A percentile compares a stretch with the other conserved stretches of the same genome.
Evolutionary conservation across 2,888 invertebrate genomes (phyloP).

Genomic region (Perizoma flavofasciatum): DNA sequence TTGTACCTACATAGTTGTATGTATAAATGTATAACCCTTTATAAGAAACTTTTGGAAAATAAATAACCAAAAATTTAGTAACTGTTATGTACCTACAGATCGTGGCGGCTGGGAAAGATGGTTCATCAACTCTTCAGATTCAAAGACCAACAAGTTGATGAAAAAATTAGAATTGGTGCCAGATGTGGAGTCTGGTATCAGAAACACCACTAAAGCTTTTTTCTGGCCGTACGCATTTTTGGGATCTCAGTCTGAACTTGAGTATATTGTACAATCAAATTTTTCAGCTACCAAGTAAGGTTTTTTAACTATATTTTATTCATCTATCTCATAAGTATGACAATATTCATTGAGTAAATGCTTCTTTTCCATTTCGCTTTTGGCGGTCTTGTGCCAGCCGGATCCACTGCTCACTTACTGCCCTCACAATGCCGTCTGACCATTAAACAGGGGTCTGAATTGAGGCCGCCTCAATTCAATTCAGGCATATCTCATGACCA

Average conservation of each 20-base stretch:
- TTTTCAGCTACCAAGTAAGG: constrained; percentile 81
- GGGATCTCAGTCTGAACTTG: constrained; percentile 88
- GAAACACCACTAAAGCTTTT: constrained; percentile 89
- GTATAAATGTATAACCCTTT: too few species aligned
- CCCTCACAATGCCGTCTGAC: too few species aligned
- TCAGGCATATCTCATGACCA: too few species aligned
- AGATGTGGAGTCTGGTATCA: constrained; percentile 86
- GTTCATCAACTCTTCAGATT: constrained; percentile 88
- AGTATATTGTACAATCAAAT: constrained; percentile 89
- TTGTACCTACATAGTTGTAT: too few species aligned
- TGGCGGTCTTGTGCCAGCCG: too few species aligned
- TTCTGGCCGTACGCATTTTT: constrained; percentile 92
- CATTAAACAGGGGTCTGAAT: too few species aligned
- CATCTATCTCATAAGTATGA: too few species aligned
- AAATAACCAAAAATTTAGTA: background rate
- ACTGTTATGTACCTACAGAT: constrained; percentile 70
- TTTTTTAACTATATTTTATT: background rate
- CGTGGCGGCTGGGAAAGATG: constrained; percentile 90
- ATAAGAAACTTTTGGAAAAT: too few species aligned
- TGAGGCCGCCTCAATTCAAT: too few species aligned
- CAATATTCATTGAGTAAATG: too few species aligned
- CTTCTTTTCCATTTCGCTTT: too few species aligned
- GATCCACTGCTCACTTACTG: too few species aligned
- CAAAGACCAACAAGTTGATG: constrained; percentile 84
- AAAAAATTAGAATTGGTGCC: constrained; percentile 87